Evolutionary conservation across 2,888 invertebrate species (phyloP).

Genomic region (Uropetala carovei): DNA sequence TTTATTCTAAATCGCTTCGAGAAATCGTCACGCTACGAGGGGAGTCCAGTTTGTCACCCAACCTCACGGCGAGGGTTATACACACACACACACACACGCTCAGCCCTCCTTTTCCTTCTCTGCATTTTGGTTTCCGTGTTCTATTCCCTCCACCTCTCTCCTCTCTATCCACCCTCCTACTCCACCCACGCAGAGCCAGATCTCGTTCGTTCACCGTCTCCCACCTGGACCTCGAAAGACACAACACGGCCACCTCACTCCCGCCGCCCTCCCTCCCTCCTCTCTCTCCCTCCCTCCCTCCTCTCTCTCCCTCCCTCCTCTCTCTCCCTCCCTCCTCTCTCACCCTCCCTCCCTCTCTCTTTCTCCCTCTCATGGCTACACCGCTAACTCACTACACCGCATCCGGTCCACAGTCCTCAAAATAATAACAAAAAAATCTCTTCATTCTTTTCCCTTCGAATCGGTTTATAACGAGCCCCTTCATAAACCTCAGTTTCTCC

Average conservation of each 20-base stretch:
- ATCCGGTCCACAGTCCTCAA: not conserved
- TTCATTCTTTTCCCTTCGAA: not conserved
- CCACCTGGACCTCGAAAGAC: conserved; percentile 7
- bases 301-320: not conserved
- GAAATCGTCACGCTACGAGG: conserved; percentile 20
- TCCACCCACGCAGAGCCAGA: conserved; percentile 5
- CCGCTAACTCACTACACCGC: not conserved
- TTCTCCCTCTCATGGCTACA: not conserved
- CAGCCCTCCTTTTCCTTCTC: not conserved
- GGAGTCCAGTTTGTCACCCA: not conserved
- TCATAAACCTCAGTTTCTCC: too few species aligned
- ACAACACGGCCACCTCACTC: not conserved
- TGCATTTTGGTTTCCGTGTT: conserved; percentile 16
- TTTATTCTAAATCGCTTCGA: not conserved
- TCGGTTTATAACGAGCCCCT: too few species aligned
- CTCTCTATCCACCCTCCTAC: not conserved
- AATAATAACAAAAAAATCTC: not conserved
- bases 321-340: not conserved
- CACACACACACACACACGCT: not conserved
- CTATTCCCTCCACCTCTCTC: not conserved
- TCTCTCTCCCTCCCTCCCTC: not conserved
- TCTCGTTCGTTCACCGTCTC: not conserved
- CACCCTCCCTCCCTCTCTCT: not conserved
- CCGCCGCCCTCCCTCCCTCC: not conserved
- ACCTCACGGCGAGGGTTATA: not conserved